Evolutionary conservation across 2,797 vertebrate genomes (phyloP).

Genomic region (Phrynocephalus forsythii): DNA sequence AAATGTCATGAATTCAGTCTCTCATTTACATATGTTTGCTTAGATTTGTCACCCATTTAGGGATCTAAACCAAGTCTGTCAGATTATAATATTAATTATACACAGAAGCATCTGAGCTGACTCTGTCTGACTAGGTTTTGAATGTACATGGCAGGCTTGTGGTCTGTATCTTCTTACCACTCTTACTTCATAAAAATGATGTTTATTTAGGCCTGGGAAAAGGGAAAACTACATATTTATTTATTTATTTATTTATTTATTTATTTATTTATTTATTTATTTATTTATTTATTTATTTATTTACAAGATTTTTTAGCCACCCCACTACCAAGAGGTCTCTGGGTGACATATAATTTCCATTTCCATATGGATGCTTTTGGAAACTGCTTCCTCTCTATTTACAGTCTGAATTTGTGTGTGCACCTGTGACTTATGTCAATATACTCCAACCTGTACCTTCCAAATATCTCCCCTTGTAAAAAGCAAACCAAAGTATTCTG

Average conservation of each 20-base stretch:
- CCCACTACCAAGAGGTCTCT: too few relatives aligned
- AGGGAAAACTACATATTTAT: too few relatives aligned
- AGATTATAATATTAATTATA: conserved; percentile 7
- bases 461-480: neutral
- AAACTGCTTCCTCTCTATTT: too few relatives aligned
- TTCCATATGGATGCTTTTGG: too few relatives aligned
- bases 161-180: neutral
- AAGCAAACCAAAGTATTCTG: too few relatives aligned
- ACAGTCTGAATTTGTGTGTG: too few relatives aligned
- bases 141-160: neutral
- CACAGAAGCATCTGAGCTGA: neutral
- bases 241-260: too few relatives aligned
- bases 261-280: too few relatives aligned
- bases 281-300: too few relatives aligned
- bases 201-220: neutral
- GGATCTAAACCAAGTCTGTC: neutral
- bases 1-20: neutral
- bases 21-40: neutral
- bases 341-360: too few relatives aligned
- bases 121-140: neutral
- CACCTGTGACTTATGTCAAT: neutral
- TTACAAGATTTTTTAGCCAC: too few relatives aligned
- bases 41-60: conserved; percentile 2
- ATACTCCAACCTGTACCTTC: neutral
- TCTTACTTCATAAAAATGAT: neutral